Conservation (phyloP, 2,797 vertebrate species). For the Scolopax rusticola region DNA sequence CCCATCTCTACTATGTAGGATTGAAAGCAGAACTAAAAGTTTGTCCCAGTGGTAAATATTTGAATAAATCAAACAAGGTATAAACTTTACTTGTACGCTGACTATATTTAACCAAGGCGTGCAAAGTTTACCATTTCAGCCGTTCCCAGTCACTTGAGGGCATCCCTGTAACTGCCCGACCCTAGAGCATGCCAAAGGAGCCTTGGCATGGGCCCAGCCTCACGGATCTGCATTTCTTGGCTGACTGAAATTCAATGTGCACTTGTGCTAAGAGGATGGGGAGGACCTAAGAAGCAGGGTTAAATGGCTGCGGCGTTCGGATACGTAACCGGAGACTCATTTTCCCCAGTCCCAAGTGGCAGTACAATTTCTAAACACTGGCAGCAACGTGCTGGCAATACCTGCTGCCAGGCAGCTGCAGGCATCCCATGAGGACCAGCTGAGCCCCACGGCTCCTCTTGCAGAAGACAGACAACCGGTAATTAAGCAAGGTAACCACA, state of each 20-base stretch:
- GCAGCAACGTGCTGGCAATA: background rate
- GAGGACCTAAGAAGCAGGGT: background rate
- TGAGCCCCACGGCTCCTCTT: background rate
- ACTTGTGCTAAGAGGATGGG: background rate
- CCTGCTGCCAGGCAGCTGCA: background rate
- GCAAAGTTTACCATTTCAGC: background rate
- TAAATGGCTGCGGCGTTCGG: background rate
- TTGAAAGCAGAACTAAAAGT: background rate
- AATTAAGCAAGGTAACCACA: background rate
- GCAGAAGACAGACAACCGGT: background rate
- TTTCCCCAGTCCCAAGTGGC: background rate
- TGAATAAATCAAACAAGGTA: background rate
- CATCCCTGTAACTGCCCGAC: background rate
- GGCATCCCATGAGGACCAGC: background rate
- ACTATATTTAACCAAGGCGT: background rate
- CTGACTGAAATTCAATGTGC: background rate
- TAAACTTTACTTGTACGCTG: fast-evolving
- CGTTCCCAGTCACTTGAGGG: fast-evolving
- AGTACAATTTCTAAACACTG: background rate
- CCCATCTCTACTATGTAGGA: background rate
- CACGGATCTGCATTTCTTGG: background rate
- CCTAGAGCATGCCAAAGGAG: background rate
- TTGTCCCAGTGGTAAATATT: background rate
- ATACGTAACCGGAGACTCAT: background rate
- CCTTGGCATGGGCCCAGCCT: background rate